Evolutionary conservation across 2,113 vertebrate genomes (phyloP).

Genomic region (Anser cygnoides): DNA sequence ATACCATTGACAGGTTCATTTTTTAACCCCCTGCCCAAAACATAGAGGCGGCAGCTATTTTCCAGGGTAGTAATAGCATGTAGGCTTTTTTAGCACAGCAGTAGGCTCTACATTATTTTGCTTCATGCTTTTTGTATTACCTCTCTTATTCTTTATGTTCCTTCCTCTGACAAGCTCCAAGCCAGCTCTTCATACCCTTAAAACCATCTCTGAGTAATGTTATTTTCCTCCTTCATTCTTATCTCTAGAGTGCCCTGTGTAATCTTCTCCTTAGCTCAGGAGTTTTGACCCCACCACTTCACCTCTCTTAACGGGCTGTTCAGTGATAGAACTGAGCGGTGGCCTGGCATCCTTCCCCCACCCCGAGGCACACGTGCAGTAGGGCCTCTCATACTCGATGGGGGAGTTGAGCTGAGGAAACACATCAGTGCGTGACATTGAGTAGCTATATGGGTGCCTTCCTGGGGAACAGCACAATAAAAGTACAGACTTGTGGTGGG

Average conservation of each 20-base stretch:
- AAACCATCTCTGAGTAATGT: background rate
- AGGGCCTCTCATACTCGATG: background rate
- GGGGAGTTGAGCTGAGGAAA: background rate
- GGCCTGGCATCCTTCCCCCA: background rate
- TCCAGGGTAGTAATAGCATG: background rate
- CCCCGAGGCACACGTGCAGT: background rate
- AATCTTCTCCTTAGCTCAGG: conserved; percentile 31
- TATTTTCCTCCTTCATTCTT: conserved; percentile 26
- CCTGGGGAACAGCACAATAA: background rate
- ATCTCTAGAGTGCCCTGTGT: conserved; percentile 12
- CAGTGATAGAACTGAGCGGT: background rate
- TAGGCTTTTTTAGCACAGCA: background rate
- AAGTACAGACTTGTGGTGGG: background rate
- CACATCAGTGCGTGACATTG: background rate
- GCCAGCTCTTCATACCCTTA: background rate
- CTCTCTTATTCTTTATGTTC: background rate
- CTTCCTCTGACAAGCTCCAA: background rate
- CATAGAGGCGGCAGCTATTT: background rate
- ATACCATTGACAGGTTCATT: background rate
- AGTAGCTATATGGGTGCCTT: background rate
- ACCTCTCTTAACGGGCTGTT: background rate
- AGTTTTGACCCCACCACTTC: conserved; percentile 34
- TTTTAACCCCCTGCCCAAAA: background rate
- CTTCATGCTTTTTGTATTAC: background rate
- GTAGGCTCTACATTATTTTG: background rate